Evolutionary conservation across 1,140 invertebrate species (phyloP), one percentile per base, ranked within the genome.

Genomic region (Zaprionus kolodkinae): DNA sequence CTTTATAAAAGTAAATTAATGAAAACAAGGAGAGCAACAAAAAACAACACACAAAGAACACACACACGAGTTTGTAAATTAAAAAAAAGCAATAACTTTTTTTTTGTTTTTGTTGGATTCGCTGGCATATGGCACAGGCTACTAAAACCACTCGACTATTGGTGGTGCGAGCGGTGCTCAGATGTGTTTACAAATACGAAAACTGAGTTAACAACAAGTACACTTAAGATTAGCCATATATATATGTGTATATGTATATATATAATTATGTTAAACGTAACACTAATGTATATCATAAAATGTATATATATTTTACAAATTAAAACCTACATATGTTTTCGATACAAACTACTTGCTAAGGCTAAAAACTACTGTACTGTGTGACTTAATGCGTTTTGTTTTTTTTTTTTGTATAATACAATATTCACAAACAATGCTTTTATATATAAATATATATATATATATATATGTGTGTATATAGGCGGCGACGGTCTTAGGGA

Each of bases 401-500:
- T n/a, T n/a, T n/a, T n/a, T n/a, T n/a, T n/a, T 6, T 33, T 55
- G 38, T 35, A 52, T 52, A 25, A 61, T 48, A 61, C 40, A 43
- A 21, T 43, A 38, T 62, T 36, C 35, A 63, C 48, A 40, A 70
- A 70, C 57, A 57, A 65, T 65, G 56, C 21, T n/a, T 54, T 68
- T 30, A 36, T 55, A 61, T 69, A 56, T 43, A 54, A 54, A 56
- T 70, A 65, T 72, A 48, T 57, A 36, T 55, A 61, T 69, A 56
- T 43, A 54, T 54, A 56, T 70, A 65, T 72, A 48, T 69, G n/a
- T 57, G 38, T 65, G 13, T 27, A 62, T 74, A 74, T 66, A 59
- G 59, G 69, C 72, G 57, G 66, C 52, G 59, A 62, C 72, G 57
- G 66, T 52, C 72, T 70, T 70, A 45, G 6, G 40, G 57, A 74